Evolutionary conservation across 2,113 vertebrate species (phyloP).

Genomic region (Elanoides forficatus): DNA sequence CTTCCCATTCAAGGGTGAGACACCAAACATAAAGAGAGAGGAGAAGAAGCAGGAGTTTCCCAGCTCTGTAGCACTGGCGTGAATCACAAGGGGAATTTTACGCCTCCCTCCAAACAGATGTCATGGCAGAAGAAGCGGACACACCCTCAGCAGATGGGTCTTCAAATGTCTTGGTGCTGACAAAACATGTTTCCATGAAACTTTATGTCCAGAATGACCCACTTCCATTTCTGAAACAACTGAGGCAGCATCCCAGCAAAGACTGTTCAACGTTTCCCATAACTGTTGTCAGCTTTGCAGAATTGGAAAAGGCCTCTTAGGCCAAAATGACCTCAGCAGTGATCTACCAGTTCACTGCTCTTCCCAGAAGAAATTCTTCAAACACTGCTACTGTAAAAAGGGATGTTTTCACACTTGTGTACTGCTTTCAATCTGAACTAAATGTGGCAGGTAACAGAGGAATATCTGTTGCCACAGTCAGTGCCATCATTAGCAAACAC

Average conservation of each 20-base stretch:
- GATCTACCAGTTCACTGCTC: background rate
- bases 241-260: background rate
- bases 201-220: slow-evolving; percentile 13
- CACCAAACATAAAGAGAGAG: background rate
- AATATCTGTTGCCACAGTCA: background rate
- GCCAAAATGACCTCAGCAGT: background rate
- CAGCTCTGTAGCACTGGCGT: background rate
- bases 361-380: background rate
- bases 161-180: slow-evolving; percentile 33
- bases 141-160: slow-evolving; percentile 62
- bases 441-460: background rate
- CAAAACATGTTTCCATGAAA: slow-evolving; percentile 42
- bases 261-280: background rate
- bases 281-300: background rate
- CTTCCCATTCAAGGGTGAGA: background rate
- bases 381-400: background rate
- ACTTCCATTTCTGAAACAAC: background rate
- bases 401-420: background rate
- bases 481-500: background rate
- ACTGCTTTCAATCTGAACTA: background rate
- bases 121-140: slow-evolving; percentile 35
- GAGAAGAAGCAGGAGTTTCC: background rate
- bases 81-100: slow-evolving; percentile 48
- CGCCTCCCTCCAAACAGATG: slow-evolving; percentile 59
- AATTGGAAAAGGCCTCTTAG: background rate